Percentiles rank a stretch among this genome's conserved stretches.
These are phyloP conservation scores for Cryptus viduatorius DNA, from an alignment of 2,888 invertebrate species.

Conservation along the genomic window DNA sequence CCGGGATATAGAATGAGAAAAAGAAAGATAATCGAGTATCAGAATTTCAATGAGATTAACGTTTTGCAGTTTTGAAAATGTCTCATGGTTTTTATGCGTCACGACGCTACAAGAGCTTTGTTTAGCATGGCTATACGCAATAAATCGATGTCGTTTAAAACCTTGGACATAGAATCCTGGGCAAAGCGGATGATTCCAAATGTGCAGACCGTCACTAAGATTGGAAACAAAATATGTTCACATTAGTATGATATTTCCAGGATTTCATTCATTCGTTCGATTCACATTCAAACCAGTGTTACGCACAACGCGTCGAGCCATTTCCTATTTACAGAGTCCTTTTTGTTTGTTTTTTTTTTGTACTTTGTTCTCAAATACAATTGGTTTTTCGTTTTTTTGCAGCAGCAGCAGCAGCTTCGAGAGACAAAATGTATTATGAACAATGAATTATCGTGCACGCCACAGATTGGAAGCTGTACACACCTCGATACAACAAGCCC, in stretches of 20 bases:
- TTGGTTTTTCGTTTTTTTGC: background rate
- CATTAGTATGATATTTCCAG: conserved; percentile 83
- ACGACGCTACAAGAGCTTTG: conserved; percentile 28
- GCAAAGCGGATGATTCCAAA: conserved; percentile 83
- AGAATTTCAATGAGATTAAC: conserved; percentile 20
- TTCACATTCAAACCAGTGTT: conserved; percentile 70
- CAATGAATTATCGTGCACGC: conserved; percentile 38
- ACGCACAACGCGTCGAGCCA: conserved; percentile 54
- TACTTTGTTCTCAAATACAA: conserved; percentile 10
- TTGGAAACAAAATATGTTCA: conserved; percentile 83
- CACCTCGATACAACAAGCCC: conserved; percentile 23
- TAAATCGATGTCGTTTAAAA: conserved; percentile 73
- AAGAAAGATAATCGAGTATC: conserved; percentile 13
- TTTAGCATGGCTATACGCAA: conserved; percentile 60
- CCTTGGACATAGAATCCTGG: conserved; percentile 84
- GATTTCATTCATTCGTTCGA: conserved; percentile 78
- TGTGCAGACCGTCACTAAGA: conserved; percentile 84
- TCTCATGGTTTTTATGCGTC: conserved; percentile 41
- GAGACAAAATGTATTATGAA: conserved; percentile 21
- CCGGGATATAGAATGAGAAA: conserved; percentile 9
- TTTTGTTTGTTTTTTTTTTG: background rate
- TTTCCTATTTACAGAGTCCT: conserved; percentile 44
- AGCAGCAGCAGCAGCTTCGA: background rate
- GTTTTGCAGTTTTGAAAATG: conserved; percentile 37
- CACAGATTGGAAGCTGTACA: conserved; percentile 30